Conservation (phyloP, 2,888 invertebrate species). For the Machimus atricapillus region DNA sequence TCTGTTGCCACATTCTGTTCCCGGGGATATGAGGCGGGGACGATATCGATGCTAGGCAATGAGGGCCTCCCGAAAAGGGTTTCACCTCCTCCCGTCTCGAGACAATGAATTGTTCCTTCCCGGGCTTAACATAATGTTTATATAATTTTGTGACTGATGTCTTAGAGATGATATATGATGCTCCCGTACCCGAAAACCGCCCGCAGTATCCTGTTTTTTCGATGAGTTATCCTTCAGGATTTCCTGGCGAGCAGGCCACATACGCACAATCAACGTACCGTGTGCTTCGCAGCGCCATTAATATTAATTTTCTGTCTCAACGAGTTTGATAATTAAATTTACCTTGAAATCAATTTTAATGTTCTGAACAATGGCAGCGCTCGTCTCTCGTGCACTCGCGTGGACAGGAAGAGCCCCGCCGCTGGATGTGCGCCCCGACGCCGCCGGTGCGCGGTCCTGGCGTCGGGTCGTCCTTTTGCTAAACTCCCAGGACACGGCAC, state of each 20-base stretch:
- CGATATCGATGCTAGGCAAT: constrained; percentile 20
- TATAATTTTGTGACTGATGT: constrained; percentile 49
- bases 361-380: constrained; percentile 38
- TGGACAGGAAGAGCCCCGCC: constrained; percentile 35
- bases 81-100: constrained; percentile 42
- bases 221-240: constrained; percentile 41
- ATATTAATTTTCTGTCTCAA: constrained; percentile 49
- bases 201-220: constrained; percentile 40
- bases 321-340: constrained; percentile 49
- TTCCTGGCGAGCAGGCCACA: constrained; percentile 36
- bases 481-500: background rate
- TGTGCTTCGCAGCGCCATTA: constrained; percentile 44
- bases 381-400: background rate
- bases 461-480: constrained; percentile 1
- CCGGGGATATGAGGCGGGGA: background rate
- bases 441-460: background rate
- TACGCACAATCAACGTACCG: constrained; percentile 30
- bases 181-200: constrained; percentile 5
- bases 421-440: background rate
- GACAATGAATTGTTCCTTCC: constrained; percentile 41
- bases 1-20: constrained; percentile 42
- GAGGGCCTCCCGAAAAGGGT: constrained; percentile 41
- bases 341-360: constrained; percentile 49
- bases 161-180: constrained; percentile 47
- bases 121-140: constrained; percentile 47